A percentile compares a stretch with the other conserved stretches of the same genome.
phyloP scores from a whole-genome alignment of 1,140 invertebrate species.

The Araneus ventricosus region DNA sequence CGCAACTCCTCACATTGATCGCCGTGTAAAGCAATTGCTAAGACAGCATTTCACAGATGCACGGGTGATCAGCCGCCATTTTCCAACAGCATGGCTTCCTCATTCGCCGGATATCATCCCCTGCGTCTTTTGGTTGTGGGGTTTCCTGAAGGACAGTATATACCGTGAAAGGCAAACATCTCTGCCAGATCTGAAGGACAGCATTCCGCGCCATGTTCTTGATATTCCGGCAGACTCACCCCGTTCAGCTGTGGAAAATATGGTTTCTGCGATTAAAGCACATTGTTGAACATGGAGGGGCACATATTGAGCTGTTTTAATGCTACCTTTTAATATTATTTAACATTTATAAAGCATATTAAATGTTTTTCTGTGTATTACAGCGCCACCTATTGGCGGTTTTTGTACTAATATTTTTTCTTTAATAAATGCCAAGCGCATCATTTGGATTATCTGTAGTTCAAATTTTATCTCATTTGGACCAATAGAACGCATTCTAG shows the following conservation, averaged over 20 bases:
- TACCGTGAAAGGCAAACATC: neutral
- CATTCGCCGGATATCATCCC: neutral
- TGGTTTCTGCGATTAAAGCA: neutral
- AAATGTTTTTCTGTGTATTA: neutral
- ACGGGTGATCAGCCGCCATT: neutral
- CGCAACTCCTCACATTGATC: conserved; percentile 5
- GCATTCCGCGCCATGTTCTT: neutral
- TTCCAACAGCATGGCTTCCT: conserved; percentile 15
- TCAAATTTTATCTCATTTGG: neutral
- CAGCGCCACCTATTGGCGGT: neutral
- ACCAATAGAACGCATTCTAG: neutral
- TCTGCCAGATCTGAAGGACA: neutral
- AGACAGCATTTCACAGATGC: neutral
- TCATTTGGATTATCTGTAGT: neutral
- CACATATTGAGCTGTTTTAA: neutral
- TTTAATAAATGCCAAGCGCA: neutral
- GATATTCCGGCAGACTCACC: neutral
- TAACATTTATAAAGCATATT: neutral
- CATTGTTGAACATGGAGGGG: neutral
- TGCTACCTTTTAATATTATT: neutral
- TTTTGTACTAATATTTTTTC: neutral
- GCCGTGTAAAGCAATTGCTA: conserved; percentile 7
- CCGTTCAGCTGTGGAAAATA: neutral
- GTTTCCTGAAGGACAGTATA: neutral
- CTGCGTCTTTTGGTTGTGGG: neutral